Evolutionary conservation across 2,888 invertebrate species (phyloP).

Genomic region (Phyllotreta striolata): DNA sequence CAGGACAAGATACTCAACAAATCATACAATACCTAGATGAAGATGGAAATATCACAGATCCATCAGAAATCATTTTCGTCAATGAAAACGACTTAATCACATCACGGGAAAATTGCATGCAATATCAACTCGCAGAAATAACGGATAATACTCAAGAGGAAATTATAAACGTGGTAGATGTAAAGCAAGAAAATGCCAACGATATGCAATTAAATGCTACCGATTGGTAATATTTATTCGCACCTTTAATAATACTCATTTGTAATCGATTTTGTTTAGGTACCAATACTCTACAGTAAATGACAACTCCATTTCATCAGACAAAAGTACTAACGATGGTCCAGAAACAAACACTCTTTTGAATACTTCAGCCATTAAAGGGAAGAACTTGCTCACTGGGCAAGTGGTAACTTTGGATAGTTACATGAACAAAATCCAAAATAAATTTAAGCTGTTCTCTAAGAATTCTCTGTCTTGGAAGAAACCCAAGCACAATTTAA

Average conservation of each 20-base stretch:
- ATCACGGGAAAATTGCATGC: conserved; percentile 38
- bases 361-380: conserved; percentile 45
- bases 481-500: conserved; percentile 34
- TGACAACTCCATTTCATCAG: conserved; percentile 34
- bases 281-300: conserved; percentile 43
- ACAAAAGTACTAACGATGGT: conserved; percentile 22
- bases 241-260: not conserved
- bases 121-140: conserved; percentile 35
- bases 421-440: conserved; percentile 47
- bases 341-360: conserved; percentile 17
- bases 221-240: conserved; percentile 18
- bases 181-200: conserved; percentile 31
- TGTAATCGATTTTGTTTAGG: conserved; percentile 14
- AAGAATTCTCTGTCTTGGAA: conserved; percentile 7
- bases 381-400: conserved; percentile 50
- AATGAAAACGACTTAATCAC: conserved; percentile 32
- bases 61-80: conserved; percentile 42
- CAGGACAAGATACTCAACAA: conserved; percentile 31
- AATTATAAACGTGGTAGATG: conserved; percentile 29
- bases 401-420: conserved; percentile 49
- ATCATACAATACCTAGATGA: conserved; percentile 44
- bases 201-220: conserved; percentile 11
- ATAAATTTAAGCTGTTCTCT: conserved; percentile 27
- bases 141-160: conserved; percentile 11
- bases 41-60: conserved; percentile 33